Evolutionary conservation across 37 sponge, comb jelly and placozoan species (phyloP), one percentile per base, ranked within the genome.

Genomic region (Chondrilla cf. caribensis): DNA sequence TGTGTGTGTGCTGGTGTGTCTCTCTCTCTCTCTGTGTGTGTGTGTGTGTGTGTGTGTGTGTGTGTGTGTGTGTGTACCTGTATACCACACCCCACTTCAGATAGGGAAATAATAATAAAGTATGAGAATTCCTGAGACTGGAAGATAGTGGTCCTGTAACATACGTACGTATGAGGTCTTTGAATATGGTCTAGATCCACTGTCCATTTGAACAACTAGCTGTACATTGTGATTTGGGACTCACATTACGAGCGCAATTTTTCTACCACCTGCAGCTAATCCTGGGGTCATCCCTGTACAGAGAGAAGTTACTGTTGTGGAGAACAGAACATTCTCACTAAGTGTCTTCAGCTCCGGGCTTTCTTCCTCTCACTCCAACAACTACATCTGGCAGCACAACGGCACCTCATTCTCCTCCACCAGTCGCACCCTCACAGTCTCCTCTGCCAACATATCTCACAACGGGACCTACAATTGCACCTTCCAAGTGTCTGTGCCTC

Each of bases 41-140:
- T 67, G 35, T 29, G 35, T 67, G 35, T 29, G 33, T 29, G 35
- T 4, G 15, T 67, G 35, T 33, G 15, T 6, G 68, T 67, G 68
- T 67, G 68, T 67, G 68, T 67, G 68, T 67, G 68, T 67, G 32
- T 31, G 68, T 29, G 68, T 28, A 29, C 17, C 3, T 26, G 68
- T 67, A 4, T 33, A 59, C 2, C 57, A 54, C 57, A 54, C 57
- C 17, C 17, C 57, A 59, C 60, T 59, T 6, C 6, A 59, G 7
- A 8, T 59, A 59, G 60, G 25, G 60, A 2, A 9, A 6, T 3
- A 2, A 6, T 59, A 2, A 26, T 8, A 26, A 9, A 26, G n/a
- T n/a, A n/a, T n/a, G n/a, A n/a, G n/a, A n/a, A n/a, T n/a, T n/a
- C n/a, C n/a, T n/a, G n/a, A n/a, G n/a, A n/a, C n/a, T n/a, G n/a